Conservation (phyloP, 2,113 vertebrate species). For the Anarrhichthys ocellatus region DNA sequence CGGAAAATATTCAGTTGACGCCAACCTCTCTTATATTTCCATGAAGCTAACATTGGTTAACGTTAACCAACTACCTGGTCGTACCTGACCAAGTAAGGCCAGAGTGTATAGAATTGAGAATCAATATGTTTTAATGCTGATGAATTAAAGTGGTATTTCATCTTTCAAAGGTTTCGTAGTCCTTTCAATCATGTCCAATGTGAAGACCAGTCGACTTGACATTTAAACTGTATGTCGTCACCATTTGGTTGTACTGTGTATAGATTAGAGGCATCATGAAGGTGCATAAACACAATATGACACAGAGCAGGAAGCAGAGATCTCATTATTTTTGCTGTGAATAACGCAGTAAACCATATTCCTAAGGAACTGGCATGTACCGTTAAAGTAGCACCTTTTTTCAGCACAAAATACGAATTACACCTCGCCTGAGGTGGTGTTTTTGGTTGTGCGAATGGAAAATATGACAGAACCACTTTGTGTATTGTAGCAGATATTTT, state of each 20-base stretch:
- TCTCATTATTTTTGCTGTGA: constrained; percentile 32
- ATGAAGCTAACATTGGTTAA: too few species aligned
- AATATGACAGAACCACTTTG: constrained; percentile 63
- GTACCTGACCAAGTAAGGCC: background rate
- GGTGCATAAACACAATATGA: constrained; percentile 8
- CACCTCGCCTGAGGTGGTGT: constrained; percentile 28
- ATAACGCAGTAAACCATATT: constrained; percentile 47
- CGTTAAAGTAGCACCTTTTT: constrained; percentile 55
- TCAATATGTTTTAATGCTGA: background rate
- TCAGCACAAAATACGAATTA: constrained; percentile 42
- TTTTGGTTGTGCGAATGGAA: constrained; percentile 54
- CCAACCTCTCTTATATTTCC: too few species aligned
- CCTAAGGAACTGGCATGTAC: constrained; percentile 49
- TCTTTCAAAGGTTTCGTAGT: background rate
- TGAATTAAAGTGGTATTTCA: background rate
- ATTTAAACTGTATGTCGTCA: background rate
- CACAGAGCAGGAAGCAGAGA: constrained; percentile 6
- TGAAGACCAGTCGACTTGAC: background rate
- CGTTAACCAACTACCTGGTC: background rate
- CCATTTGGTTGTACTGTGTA: background rate
- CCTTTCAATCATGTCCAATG: background rate
- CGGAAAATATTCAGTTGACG: too few species aligned
- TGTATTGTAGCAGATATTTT: constrained; percentile 38
- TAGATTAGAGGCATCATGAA: background rate
- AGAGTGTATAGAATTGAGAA: background rate